phyloP scores from a whole-genome alignment of 2,797 vertebrate species.

The Uromys caudimaculatus region DNA sequence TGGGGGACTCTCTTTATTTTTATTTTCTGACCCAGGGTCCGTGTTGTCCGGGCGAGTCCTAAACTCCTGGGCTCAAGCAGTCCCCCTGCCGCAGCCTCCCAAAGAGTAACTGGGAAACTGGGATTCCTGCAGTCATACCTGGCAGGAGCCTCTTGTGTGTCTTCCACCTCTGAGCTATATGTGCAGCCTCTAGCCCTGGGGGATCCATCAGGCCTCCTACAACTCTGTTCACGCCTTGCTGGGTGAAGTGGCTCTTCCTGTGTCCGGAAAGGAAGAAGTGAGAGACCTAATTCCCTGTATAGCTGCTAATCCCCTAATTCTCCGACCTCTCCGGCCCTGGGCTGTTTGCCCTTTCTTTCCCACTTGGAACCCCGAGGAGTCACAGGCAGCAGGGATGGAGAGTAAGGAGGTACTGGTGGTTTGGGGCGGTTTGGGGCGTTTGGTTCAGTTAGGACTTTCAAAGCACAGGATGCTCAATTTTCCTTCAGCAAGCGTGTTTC shows the following conservation, averaged over 20 bases:
- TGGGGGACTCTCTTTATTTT: not conserved
- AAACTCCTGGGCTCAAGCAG: not conserved
- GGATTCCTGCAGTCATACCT: not conserved
- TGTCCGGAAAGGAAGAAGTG: constrained; percentile 83
- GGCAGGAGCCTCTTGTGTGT: not conserved
- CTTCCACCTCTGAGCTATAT: not conserved
- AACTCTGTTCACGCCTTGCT: constrained; percentile 1
- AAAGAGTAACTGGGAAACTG: not conserved
- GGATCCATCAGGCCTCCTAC: constrained; percentile 10
- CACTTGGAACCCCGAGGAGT: constrained; percentile 35
- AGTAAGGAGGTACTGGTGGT: constrained; percentile 72
- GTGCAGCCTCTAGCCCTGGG: not conserved
- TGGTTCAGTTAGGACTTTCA: constrained; percentile 38
- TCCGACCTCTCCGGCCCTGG: constrained; percentile 82
- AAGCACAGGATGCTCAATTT: not conserved
- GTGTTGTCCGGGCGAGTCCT: not conserved
- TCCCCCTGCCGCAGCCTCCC: not conserved
- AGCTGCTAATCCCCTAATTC: constrained; percentile 89
- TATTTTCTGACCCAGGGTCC: not conserved
- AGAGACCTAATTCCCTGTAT: constrained; percentile 89
- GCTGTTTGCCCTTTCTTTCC: constrained; percentile 79
- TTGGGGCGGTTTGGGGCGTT: not conserved
- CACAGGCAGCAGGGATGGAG: constrained; percentile 71
- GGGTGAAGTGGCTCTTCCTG: not conserved
- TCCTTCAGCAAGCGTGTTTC: constrained; percentile 2